Evolutionary conservation across 2,797 vertebrate genomes (phyloP).

Genomic region (Muscicapa comitata): DNA sequence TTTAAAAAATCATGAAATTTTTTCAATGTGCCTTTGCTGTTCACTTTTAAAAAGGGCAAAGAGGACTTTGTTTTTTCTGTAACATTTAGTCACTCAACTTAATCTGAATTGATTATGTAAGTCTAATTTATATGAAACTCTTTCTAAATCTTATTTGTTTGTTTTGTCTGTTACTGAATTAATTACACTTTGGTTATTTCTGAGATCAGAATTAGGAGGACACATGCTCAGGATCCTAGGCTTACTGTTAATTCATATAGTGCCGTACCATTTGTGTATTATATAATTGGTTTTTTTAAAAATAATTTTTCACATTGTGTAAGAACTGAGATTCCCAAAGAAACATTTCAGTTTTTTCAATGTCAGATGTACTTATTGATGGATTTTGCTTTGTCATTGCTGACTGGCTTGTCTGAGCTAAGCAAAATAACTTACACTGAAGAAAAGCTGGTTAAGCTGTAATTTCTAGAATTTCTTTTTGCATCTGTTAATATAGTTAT

Average conservation of each 20-base stretch:
- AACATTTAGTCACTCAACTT: neutral
- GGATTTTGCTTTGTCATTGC: neutral
- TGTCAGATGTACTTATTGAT: neutral
- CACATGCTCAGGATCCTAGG: neutral
- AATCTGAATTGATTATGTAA: neutral
- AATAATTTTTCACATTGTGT: neutral
- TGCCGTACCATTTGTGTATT: accelerated
- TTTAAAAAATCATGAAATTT: neutral
- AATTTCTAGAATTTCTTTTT: neutral
- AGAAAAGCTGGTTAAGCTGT: neutral
- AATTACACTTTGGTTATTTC: neutral
- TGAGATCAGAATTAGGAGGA: neutral
- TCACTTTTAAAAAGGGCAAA: neutral
- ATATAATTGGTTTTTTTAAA: neutral
- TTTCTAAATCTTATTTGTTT: neutral
- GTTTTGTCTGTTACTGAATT: neutral
- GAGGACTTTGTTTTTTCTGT: neutral
- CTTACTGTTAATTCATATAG: neutral
- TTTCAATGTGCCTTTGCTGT: neutral
- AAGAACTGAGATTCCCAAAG: neutral
- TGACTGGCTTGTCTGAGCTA: neutral
- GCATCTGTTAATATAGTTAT: neutral
- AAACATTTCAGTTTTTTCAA: neutral
- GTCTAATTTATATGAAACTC: neutral
- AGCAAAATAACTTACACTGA: neutral